These are phyloP conservation scores for Seriola aureovittata DNA, from an alignment of 2,113 vertebrate genomes.

Conservation along the genomic window DNA sequence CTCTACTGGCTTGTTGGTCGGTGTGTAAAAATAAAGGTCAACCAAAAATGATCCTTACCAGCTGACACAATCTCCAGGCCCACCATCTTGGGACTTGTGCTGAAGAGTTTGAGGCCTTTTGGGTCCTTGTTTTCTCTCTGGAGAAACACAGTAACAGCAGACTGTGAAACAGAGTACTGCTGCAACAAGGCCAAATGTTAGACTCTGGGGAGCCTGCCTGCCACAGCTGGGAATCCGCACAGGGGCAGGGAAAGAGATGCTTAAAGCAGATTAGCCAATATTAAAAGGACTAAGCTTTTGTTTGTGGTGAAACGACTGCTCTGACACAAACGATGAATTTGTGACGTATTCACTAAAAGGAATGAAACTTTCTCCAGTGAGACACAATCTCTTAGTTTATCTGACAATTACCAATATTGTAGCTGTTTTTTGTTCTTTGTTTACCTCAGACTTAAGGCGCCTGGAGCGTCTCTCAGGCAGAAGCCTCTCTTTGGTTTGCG, in stretches of 20 bases:
- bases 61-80: conserved; percentile 88
- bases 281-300: neutral
- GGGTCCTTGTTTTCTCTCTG: conserved; percentile 91
- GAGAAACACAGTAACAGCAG: conserved; percentile 32
- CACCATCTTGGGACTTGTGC: conserved; percentile 92
- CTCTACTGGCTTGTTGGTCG: neutral
- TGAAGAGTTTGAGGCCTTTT: conserved; percentile 93
- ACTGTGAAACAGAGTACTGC: conserved; percentile 20
- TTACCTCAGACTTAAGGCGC: conserved; percentile 85
- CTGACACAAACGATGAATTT: neutral
- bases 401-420: neutral
- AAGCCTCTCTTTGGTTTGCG: conserved; percentile 73
- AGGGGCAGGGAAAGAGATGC: neutral
- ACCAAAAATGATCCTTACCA: conserved; percentile 67
- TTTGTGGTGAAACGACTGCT: neutral
- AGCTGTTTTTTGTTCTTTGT: neutral
- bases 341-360: neutral
- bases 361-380: neutral
- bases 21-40: neutral
- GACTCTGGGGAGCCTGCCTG: neutral
- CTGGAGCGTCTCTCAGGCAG: conserved; percentile 83
- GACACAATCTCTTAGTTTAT: neutral
- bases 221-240: conserved; percentile 15
- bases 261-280: neutral
- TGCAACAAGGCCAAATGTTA: conserved; percentile 33